phyloP scores from a whole-genome alignment of 2,797 vertebrate species.

The Odontamblyopus lacepedii region DNA sequence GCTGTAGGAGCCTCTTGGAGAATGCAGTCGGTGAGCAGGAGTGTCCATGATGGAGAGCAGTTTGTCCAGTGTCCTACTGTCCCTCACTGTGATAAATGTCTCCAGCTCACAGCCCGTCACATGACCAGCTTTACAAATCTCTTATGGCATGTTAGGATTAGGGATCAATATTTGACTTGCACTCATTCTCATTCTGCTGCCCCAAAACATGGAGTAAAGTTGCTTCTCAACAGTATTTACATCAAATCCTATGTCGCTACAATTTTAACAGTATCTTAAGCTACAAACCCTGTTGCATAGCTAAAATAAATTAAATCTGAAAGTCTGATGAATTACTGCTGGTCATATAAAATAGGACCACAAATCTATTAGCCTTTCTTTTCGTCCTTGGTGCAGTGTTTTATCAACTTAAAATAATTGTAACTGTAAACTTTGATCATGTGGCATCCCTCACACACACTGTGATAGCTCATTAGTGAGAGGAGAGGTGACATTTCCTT shows the following conservation, averaged over 20 bases:
- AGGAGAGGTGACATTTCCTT: slow-evolving; percentile 34
- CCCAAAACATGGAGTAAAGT: background rate
- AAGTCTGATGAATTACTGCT: background rate
- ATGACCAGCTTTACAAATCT: too few relatives aligned
- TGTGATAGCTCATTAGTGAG: slow-evolving; percentile 36
- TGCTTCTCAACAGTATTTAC: background rate
- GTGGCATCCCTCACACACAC: background rate
- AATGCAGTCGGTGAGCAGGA: too few relatives aligned
- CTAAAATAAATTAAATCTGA: background rate
- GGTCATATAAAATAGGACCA: background rate
- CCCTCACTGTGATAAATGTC: too few relatives aligned
- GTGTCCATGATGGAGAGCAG: too few relatives aligned
- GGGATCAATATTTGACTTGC: too few relatives aligned
- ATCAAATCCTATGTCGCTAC: too few relatives aligned
- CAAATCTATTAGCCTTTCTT: background rate
- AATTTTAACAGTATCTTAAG: background rate
- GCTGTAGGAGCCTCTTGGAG: too few relatives aligned
- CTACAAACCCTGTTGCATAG: background rate
- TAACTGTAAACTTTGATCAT: background rate
- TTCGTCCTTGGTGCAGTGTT: background rate
- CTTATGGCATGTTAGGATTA: too few relatives aligned
- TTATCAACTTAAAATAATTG: background rate
- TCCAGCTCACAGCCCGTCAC: too few relatives aligned
- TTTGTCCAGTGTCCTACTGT: too few relatives aligned
- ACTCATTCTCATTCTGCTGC: background rate